Evolutionary conservation across 2,113 vertebrate species (phyloP).

Genomic region (Harpagus bidentatus): DNA sequence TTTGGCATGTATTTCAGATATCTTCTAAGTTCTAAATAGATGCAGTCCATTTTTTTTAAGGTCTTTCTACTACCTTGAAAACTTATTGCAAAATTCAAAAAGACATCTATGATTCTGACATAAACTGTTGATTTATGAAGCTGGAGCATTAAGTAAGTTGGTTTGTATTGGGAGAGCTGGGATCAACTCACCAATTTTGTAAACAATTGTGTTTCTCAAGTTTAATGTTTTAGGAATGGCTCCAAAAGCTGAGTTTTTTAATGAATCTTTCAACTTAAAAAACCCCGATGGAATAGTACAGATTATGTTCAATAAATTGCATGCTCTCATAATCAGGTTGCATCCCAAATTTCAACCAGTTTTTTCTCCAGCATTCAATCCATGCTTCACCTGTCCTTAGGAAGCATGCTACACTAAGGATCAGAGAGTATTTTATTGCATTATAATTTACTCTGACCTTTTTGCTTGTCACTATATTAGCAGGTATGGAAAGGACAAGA

Average conservation of each 20-base stretch:
- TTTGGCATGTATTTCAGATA: background rate
- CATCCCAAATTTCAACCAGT: background rate
- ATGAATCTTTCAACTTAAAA: background rate
- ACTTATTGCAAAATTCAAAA: fast-evolving
- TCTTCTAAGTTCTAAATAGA: background rate
- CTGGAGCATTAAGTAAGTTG: background rate
- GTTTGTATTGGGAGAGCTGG: background rate
- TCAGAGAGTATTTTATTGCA: background rate
- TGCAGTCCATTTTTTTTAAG: background rate
- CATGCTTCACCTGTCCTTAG: background rate
- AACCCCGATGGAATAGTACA: background rate
- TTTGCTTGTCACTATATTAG: background rate
- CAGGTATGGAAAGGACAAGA: background rate
- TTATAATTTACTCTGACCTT: background rate
- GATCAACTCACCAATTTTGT: background rate
- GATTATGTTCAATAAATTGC: background rate
- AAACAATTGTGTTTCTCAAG: background rate
- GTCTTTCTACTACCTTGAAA: background rate
- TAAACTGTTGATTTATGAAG: background rate
- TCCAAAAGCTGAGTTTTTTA: background rate
- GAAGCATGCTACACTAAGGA: background rate
- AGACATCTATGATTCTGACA: background rate
- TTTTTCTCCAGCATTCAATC: background rate
- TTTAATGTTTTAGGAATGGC: background rate
- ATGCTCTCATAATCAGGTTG: background rate